Base-by-base conservation (phyloP, 2,888 invertebrate genomes). In the Ophraella communa region DNA sequence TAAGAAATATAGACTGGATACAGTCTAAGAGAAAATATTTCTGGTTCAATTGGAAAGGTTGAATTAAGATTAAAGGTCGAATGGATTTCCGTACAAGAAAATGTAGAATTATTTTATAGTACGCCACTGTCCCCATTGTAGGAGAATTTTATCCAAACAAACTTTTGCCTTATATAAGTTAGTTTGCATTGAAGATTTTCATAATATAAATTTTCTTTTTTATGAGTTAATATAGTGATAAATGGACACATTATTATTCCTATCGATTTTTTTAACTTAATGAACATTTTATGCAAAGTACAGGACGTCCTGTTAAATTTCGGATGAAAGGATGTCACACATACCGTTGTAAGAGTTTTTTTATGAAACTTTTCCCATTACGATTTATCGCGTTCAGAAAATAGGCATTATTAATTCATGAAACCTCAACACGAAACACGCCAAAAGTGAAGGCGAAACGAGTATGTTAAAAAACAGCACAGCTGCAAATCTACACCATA, bases 321-420 rank as follows among this genome's bases (percentile, higher is more conserved):
- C 27, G 18, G n/a, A 14, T 24, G 27, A 27, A 27, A 27, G 17
- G 49, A 27, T 51, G 49, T 27, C 27, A 27, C 24, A 51, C 49
- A 51, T 51, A 51, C 27, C 17, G 49, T 30, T 47, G 47, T 39
- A 59, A 52, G 44, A 30, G 59, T 60, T 60, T 52, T n/a, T n/a
- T 60, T 60, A 11, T 33, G 42, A 53, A 52, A 53, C 20, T 60
- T 60, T 53, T 33, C 42, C 52, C 52, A 52, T 60, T 52, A 52
- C 44, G 52, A 60, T 60, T 60, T 60, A 60, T 60, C 62, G 70
- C 71, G 73, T 73, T 71, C 71, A 69, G 75, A 77, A 76, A 77
- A 76, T 77, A 74, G 71, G 73, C 75, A 77, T 77, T 76, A 76
- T 74, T 75, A 77, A 77, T 77, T 77, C 77, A 77, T 77, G 77